Base-by-base conservation (phyloP, 2,888 invertebrate species). In the Hymenopus coronatus region DNA sequence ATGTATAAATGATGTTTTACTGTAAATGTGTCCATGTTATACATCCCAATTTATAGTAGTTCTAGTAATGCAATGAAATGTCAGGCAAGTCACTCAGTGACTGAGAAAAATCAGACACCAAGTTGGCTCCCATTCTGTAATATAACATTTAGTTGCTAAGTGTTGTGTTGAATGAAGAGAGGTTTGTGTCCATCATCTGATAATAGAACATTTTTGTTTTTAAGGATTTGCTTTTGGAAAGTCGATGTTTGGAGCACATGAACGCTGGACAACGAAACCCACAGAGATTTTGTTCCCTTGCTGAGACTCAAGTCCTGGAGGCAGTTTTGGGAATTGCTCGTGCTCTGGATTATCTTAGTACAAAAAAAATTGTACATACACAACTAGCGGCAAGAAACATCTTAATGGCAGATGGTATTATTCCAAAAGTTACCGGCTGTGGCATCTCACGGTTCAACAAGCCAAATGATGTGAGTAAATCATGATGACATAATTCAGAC, bases 371-470 rank as follows among this genome's bases (percentile, higher is more conserved):
- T 81, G 92, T 96, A n/a, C 98, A 97, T 92, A 96, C 95, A 90
- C 95, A 96, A 88, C 93, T 98, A 28, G 96, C 96, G 91, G 95
- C 97, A 40, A 94, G 97, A 88, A 97, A 96, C 92, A 94, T 98
- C 40, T 94, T 95, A 6, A 93, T 98, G 46, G 94, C 94, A 27
- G 95, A 95, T 85, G 95, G 95, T 88, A 95, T 95, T 88, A 94
- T 94, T 87, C 95, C 97, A 0, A 97, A 97, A 93, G 93, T 98
- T 28, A 95, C 96, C 83, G 96, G 97, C 25, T 97, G 96, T 92
- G 97, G 97, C 0, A 94, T 97, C 84, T 94, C 96, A 1, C 96
- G 96, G 89, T 96, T 95, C 91, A 94, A 95, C 91, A 93, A 95
- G 90, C 54, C 54, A 70, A 70, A 70, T 70, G 54, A 70, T 70